These are phyloP conservation scores for Rhynchonycteris naso DNA, from an alignment of 2,797 vertebrate species.

Conservation along the genomic window DNA sequence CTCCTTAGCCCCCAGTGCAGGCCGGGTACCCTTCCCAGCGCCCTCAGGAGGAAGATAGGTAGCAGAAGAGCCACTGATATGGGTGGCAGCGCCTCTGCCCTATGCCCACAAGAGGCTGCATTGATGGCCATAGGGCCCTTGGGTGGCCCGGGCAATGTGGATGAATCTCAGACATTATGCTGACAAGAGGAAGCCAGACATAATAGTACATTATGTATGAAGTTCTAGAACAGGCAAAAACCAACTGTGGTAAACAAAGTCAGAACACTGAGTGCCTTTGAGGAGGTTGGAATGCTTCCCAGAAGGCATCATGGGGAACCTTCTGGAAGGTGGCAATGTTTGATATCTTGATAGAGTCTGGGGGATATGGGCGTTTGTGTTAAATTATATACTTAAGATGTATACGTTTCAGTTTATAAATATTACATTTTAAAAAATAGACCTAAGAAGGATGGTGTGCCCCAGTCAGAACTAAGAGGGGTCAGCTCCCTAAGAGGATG, in stretches of 20 bases:
- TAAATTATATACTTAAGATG: not conserved
- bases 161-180: not conserved
- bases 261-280: not conserved
- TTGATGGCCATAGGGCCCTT: not conserved
- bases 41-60: not conserved
- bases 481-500: not conserved
- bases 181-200: not conserved
- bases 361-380: not conserved
- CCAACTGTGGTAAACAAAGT: not conserved
- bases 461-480: not conserved
- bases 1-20: not conserved
- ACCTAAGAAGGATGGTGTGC: not conserved
- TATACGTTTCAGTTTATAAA: not conserved
- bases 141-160: not conserved
- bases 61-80: not conserved
- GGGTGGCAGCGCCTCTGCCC: no score
- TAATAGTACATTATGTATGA: no score
- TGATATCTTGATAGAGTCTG: not conserved
- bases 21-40: not conserved
- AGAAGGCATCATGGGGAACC: not conserved
- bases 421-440: not conserved
- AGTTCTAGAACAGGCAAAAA: not conserved
- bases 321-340: not conserved
- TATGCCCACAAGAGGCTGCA: rapidly evolving
- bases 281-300: not conserved